Evolutionary conservation across 2,797 vertebrate genomes (phyloP).

Genomic region (Pempheris klunzingeri): DNA sequence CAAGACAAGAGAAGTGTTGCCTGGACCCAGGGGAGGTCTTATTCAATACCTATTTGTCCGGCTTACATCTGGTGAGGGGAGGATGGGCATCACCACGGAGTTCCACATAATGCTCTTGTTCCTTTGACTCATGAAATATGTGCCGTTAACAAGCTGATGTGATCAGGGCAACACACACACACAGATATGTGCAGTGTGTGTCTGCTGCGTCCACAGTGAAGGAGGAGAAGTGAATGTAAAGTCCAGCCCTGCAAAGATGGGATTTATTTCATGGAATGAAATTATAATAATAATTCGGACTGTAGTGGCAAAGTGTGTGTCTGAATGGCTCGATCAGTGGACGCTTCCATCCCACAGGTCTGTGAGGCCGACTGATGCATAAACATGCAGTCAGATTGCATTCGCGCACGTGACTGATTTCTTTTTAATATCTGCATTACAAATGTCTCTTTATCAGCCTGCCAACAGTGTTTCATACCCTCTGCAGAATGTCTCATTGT

Average conservation of each 20-base stretch:
- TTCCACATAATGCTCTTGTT: neutral
- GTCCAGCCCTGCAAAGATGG: neutral
- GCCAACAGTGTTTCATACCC: constrained; percentile 20
- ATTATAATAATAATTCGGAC: constrained; percentile 17
- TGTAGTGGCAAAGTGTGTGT: constrained; percentile 19
- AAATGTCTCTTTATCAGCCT: constrained; percentile 50
- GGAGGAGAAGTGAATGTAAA: neutral
- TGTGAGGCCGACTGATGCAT: constrained; percentile 40
- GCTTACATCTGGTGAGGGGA: neutral
- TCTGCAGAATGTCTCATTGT: no score
- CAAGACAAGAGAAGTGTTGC: neutral
- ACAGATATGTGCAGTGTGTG: neutral
- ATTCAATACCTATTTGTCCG: constrained; percentile 25
- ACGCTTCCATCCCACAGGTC: constrained; percentile 27
- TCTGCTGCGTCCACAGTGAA: no score
- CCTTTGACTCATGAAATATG: constrained; percentile 4
- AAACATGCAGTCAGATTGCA: constrained; percentile 36
- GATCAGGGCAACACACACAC: neutral
- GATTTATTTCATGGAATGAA: neutral
- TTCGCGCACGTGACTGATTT: constrained; percentile 23
- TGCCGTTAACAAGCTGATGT: constrained; percentile 2
- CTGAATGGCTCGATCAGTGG: constrained; percentile 23
- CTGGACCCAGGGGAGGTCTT: constrained; percentile 7
- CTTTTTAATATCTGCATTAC: constrained; percentile 63
- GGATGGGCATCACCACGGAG: neutral